These are phyloP conservation scores for Catharus fuscescens DNA, from an alignment of 2,113 vertebrate genomes.

Conservation along the genomic window DNA sequence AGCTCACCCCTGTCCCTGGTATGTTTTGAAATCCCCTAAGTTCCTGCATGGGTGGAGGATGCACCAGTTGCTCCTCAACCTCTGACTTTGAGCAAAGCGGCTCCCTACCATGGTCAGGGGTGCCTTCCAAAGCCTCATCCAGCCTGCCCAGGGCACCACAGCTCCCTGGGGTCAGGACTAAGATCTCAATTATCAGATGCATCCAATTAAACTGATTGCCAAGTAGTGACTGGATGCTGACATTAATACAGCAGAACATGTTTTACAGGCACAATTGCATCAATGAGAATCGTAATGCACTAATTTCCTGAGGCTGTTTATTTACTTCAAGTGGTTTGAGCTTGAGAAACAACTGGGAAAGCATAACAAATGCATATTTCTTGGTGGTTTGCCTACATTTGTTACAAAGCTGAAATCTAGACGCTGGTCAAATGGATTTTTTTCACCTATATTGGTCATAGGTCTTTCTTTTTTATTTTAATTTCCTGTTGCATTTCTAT, in stretches of 20 bases:
- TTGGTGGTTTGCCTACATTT: slow-evolving; percentile 35
- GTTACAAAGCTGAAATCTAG: slow-evolving; percentile 35
- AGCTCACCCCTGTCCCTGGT: background rate
- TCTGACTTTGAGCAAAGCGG: background rate
- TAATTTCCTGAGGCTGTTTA: slow-evolving; percentile 4
- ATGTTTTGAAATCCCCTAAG: background rate
- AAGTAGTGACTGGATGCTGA: background rate
- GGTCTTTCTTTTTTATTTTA: slow-evolving; percentile 28
- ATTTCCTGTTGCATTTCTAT: slow-evolving; percentile 56
- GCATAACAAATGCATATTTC: slow-evolving; percentile 30
- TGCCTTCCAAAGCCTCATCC: no score
- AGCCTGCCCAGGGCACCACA: no score
- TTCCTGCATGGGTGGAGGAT: background rate
- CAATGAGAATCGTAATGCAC: background rate
- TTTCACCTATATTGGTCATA: slow-evolving; percentile 38
- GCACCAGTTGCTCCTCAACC: background rate
- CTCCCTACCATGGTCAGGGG: no score
- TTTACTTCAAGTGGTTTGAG: slow-evolving; percentile 25
- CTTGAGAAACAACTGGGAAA: slow-evolving; percentile 18
- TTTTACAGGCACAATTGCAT: background rate
- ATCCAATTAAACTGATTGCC: background rate
- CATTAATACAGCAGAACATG: background rate
- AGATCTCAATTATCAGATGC: background rate
- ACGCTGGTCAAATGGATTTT: slow-evolving; percentile 42
- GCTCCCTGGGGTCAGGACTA: background rate